Base-by-base conservation (phyloP, 1,140 invertebrate genomes). In the Centruroides sculpturatus region DNA sequence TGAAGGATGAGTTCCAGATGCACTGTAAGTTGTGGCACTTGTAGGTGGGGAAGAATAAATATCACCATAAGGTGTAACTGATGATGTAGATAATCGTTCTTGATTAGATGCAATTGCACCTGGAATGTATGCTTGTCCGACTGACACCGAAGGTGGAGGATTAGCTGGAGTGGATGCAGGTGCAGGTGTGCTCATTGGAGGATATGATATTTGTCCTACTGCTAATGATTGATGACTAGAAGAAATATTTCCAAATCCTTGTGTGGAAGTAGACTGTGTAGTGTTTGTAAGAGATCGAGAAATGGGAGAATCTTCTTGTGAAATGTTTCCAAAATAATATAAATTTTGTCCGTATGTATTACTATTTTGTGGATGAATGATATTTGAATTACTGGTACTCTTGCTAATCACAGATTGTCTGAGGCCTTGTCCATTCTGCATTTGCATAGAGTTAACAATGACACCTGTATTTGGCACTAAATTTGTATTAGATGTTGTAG, bases 81-180 rank as follows among this genome's bases (percentile, higher is more conserved):
- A 62, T 34, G 62, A 63, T 12, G 55, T 59, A 46, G 57, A 57
- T 41, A 41, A 41, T 59, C 62, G 59, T 35, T 63, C 62, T 57
- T 63, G 62, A 35, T 58, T 63, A 54, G 59, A 41, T n/a, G 57
- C 57, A 12, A 64, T 41, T 58, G 56, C 48, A 12, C 49, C 59
- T 57, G 64, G 64, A 57, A 62, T 53, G 61, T 65, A 60, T 10
- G 64, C 64, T 41, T 65, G 64, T 11, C 64, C 64, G 49, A 65
- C 59, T 13, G 63, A 58, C 12, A 58, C 59, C 3, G 60, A 57
- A 41, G 61, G 64, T 46, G 64, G 58, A 35, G 61, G 58, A 10
- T 57, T 58, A 35, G 59, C 59, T 10, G 64, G 64, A 36, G 64
- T 65, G 13, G 64, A 59, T 35, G 64, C 64, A 11, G 60, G 61